Conservation (phyloP, 2,888 invertebrate genomes). For the Caenorhabditis sulstoni region DNA sequence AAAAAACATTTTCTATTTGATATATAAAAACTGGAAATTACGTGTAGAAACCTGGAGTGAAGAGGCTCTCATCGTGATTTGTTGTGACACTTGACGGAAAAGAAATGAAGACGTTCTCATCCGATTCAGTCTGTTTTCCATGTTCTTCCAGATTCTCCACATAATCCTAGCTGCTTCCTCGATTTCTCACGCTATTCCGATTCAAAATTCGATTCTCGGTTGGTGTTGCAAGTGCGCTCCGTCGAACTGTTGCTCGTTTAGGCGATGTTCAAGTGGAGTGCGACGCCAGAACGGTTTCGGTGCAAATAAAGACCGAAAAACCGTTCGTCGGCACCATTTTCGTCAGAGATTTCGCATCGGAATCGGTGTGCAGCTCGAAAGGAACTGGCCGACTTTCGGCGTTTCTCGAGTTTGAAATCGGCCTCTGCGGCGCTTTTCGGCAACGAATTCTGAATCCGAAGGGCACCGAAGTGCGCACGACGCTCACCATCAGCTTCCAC, state of each 20-base stretch:
- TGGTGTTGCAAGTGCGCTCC: not conserved
- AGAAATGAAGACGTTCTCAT: too few species aligned
- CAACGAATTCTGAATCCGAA: constrained; percentile 36
- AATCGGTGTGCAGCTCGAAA: constrained; percentile 1
- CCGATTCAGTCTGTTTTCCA: not conserved
- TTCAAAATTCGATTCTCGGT: constrained; percentile 39
- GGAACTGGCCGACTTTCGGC: constrained; percentile 30
- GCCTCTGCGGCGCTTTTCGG: constrained; percentile 34
- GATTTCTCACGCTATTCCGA: constrained; percentile 13
- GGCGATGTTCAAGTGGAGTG: constrained; percentile 45
- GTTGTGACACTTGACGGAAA: too few species aligned
- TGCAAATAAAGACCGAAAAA: constrained; percentile 44
- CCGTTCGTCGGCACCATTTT: constrained; percentile 40
- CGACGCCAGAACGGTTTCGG: constrained; percentile 25
- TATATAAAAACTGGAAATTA: too few species aligned
- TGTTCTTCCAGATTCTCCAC: not conserved
- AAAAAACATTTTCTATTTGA: too few species aligned
- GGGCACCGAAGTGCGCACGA: constrained; percentile 22
- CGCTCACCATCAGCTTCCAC: constrained; percentile 32
- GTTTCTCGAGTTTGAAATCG: constrained; percentile 34
- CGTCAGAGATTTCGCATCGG: constrained; percentile 37
- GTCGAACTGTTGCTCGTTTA: not conserved
- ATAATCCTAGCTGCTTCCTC: not conserved
- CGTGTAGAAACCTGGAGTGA: too few species aligned
- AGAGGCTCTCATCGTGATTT: too few species aligned